Base-by-base conservation (phyloP, 2,888 invertebrate genomes). In the Agrotis exclamationis region DNA sequence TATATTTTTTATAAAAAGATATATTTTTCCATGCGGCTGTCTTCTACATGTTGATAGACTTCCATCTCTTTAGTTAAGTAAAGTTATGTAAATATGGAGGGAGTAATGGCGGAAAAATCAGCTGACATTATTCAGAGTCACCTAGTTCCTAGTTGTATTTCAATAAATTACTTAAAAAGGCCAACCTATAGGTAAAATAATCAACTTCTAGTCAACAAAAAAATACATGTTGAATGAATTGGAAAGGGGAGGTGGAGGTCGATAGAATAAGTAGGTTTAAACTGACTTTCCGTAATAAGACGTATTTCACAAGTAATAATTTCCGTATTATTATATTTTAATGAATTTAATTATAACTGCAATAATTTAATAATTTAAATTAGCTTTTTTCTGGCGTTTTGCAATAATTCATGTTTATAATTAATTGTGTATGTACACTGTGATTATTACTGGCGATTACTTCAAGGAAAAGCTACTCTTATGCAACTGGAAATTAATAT, bases 91-190 rank as follows among this genome's bases (percentile, higher is more conserved):
- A 53, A 70, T 75, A 75, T 70, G 45, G 28, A 58, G 18, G 20
- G 13, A 51, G 53, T 51, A 51, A 33, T 18, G 39, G 20, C 16
- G 33, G 45, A 13, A 28, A 47, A 18, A 24, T 39, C 50, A 20
- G 24, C 47, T 60, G 14, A 24, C 59, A 63, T 81, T 63, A 64
- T 69, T 86, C 89, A 87, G 89, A 88, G 89, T 89, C 89, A 89
- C 89, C 89, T 88, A 88, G 89, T 87, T 88, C 88, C 88, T 88
- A 83, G 74, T 67, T 74, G 53, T 58, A 77, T 63, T n/a, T 62
- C 24, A 51, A 56, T 14, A 58, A 51, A 45, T 18, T 51, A 28
- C 39, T 39, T 50, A 28, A 60, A 74, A 24, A 16, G 24, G 44
- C 53, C 59, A 47, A 18, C 16, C 44, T 48, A n/a, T 53, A 48